Base-by-base conservation (phyloP, 2,888 invertebrate genomes). In the Myopa testacea region DNA sequence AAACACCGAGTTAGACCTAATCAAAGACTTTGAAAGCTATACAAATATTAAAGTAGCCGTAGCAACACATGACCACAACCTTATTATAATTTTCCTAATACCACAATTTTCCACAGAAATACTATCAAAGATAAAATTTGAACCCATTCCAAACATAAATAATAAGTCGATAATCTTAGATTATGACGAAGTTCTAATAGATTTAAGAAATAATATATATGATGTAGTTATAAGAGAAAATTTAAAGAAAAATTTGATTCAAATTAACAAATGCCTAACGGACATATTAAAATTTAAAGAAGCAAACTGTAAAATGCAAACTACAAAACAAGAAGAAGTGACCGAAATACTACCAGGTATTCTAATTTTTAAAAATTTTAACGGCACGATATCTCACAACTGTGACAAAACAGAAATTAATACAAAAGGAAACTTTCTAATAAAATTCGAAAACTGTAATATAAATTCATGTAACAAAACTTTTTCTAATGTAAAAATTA, bases 1-100 rank as follows among this genome's bases (percentile, higher is more conserved):
- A 7, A 68, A 78, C 37, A 63, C 70, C 60, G 79, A 81, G 75
- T 72, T 80, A 6, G 60, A 80, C 38, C 12, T 79, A 10, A 81
- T 81, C 34, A 62, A 77, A 58, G 79, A 81, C 69, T 78, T 79
- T 65, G 77, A 79, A 38, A 82, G 79, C 50, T 80, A 75, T 72
- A 71, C 52, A 38, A 75, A 79, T 40, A 78, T 78, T 69, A 79
- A 81, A 73, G 62, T 79, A 69, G 72, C 75, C 5, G 78, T 80
- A 65, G 75, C 55, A 50, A 34, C 78, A 63, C 73, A 80, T 6
- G 63, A 79, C 34, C 68, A 58, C 40, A 79, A 76, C 72, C 78
- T 81, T 34, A 62, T 77, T 19, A 73, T 79, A 26, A 69, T 77
- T 68, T 72, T 77, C 55, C 69, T 63, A 55, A 78, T 78, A 50